Conservation (phyloP, 1,140 invertebrate species). For the Nasonia giraulti region DNA sequence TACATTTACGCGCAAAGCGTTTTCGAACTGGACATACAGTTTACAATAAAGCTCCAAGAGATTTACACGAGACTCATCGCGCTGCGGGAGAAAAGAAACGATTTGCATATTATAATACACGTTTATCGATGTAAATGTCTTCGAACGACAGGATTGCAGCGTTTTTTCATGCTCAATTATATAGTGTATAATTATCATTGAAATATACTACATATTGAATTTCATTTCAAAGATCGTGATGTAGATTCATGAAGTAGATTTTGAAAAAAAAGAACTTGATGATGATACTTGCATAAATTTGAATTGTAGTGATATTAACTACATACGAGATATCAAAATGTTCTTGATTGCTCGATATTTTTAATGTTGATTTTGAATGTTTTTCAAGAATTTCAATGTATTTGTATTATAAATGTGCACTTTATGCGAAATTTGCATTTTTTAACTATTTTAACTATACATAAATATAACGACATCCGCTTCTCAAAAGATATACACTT, state of each 20-base stretch:
- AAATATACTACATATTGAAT: not conserved
- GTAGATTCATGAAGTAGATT: not conserved
- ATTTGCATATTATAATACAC: not conserved
- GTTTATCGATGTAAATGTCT: not conserved
- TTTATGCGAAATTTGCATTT: not conserved
- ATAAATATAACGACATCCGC: not conserved
- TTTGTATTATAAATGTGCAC: conserved; percentile 4
- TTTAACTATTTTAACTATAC: not conserved
- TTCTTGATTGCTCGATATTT: not conserved
- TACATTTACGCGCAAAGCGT: not conserved
- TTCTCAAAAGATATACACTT: not conserved
- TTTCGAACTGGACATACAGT: not conserved
- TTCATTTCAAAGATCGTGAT: not conserved
- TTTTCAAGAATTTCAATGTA: not conserved
- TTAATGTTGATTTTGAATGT: not conserved
- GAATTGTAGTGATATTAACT: not conserved
- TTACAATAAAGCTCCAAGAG: not conserved
- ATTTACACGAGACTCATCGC: not conserved
- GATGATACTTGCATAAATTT: not conserved
- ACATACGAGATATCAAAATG: not conserved
- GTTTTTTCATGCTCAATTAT: not conserved
- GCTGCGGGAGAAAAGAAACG: not conserved
- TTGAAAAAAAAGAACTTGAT: not conserved
- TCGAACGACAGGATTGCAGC: not conserved
- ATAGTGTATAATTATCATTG: not conserved